Conservation (phyloP, 2,888 invertebrate species). For the Digitonthophagus gazella region DNA sequence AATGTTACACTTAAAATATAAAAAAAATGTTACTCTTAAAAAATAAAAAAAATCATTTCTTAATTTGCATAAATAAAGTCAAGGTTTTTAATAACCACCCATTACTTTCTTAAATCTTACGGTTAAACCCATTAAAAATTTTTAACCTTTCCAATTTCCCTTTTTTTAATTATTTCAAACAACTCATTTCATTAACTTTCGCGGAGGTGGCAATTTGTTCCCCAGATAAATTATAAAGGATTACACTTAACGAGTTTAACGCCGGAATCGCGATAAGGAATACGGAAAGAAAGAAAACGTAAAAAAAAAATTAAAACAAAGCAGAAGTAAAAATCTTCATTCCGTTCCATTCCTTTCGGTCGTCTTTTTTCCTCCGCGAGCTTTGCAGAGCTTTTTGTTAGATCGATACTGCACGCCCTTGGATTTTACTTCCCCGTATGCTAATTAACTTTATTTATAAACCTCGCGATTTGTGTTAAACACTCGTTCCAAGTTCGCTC, state of each 20-base stretch:
- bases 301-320: neutral
- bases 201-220: neutral
- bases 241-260: neutral
- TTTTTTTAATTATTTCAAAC: neutral
- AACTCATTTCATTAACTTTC: neutral
- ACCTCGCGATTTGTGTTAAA: neutral
- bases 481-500: neutral
- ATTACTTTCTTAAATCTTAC: too few species aligned
- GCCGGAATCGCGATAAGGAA: too few species aligned
- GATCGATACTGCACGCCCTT: neutral
- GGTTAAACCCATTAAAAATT: too few species aligned
- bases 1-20: too few species aligned
- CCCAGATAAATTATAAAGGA: neutral
- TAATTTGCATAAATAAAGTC: too few species aligned
- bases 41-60: too few species aligned
- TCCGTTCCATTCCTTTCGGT: too few species aligned
- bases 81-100: too few species aligned
- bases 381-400: neutral
- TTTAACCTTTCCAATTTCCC: too few species aligned
- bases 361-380: neutral
- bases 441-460: neutral
- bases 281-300: neutral
- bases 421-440: neutral
- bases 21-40: too few species aligned
- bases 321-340: neutral